phyloP scores from a whole-genome alignment of 2,888 invertebrate species.

The Tricholauxania praeusta region DNA sequence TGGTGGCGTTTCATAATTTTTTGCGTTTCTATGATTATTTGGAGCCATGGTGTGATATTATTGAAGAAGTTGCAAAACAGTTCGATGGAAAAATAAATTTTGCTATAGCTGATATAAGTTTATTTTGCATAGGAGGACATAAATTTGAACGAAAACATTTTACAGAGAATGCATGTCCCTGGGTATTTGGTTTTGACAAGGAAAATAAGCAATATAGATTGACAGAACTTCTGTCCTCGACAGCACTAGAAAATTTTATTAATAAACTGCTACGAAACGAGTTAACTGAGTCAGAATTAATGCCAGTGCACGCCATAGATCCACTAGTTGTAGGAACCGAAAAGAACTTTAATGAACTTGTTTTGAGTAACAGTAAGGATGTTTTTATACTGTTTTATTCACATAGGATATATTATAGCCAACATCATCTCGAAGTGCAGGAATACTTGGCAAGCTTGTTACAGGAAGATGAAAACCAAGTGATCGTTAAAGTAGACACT shows the following conservation, averaged over 20 bases:
- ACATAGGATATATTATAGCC: background rate
- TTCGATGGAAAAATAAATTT: background rate
- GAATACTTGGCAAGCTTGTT: background rate
- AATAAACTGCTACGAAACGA: background rate
- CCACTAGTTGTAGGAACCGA: background rate
- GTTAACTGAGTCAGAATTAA: background rate
- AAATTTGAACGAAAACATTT: background rate
- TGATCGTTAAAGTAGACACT: background rate
- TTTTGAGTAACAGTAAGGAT: background rate
- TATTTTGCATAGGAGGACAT: background rate
- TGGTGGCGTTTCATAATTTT: background rate
- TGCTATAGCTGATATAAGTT: slow-evolving; percentile 11
- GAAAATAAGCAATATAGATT: background rate
- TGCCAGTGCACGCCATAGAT: no score
- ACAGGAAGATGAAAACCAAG: background rate
- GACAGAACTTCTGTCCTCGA: background rate
- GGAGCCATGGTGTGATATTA: background rate
- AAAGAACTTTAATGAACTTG: slow-evolving; percentile 4
- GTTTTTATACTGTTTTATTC: slow-evolving; percentile 10
- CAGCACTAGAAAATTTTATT: background rate
- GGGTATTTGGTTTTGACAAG: background rate
- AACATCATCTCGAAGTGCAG: no score
- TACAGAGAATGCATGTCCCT: background rate
- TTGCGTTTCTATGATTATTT: background rate
- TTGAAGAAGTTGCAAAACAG: background rate